These are phyloP conservation scores for Symphodus melops DNA, from an alignment of 2,113 vertebrate genomes.

Conservation along the genomic window DNA sequence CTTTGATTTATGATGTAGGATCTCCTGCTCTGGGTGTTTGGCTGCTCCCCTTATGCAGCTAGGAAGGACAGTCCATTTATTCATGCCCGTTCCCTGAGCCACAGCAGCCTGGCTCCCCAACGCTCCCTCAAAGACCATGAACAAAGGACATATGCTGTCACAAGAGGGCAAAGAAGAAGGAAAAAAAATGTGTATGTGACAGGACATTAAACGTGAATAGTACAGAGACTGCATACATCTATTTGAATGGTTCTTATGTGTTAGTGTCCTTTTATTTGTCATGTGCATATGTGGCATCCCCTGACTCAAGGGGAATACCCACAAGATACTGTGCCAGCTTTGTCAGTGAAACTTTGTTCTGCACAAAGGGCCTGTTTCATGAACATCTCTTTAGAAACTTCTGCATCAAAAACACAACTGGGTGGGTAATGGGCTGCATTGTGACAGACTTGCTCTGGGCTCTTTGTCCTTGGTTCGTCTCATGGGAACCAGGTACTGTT, in stretches of 20 bases:
- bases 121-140: conserved; percentile 60
- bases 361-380: conserved; percentile 74
- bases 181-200: conserved; percentile 19
- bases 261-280: conserved; percentile 5
- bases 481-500: conserved; percentile 69
- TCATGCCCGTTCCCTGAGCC: conserved; percentile 65
- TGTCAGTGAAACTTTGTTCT: conserved; percentile 65
- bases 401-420: conserved; percentile 64
- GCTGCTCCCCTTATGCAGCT: conserved; percentile 54
- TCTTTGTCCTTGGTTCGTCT: conserved; percentile 71
- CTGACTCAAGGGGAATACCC: conserved; percentile 65
- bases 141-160: conserved; percentile 77
- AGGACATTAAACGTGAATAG: conserved; percentile 48
- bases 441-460: conserved; percentile 51
- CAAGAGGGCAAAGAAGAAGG: conserved; percentile 20
- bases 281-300: conserved; percentile 45
- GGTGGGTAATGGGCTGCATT: conserved; percentile 61
- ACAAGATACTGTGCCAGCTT: conserved; percentile 58
- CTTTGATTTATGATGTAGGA: conserved; percentile 70
- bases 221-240: conserved; percentile 32
- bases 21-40: conserved; percentile 61
- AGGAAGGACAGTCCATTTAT: conserved; percentile 75
- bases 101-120: conserved; percentile 50
- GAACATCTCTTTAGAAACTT: conserved; percentile 64
- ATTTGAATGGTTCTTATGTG: conserved; percentile 34